Conservation (phyloP, 2,888 invertebrate genomes). For the Macrophya alboannulata region DNA sequence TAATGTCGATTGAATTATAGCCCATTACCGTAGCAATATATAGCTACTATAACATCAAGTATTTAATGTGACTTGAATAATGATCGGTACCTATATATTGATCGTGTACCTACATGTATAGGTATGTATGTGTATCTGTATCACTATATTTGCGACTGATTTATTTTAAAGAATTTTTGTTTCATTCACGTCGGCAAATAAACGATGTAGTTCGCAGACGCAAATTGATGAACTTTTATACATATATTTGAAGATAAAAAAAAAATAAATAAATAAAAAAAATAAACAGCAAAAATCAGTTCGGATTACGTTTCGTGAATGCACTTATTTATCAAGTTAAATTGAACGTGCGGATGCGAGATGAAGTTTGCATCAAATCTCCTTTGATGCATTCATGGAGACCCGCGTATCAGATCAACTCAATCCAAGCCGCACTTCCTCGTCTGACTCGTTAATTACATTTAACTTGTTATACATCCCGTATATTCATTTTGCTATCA, state of each 20-base stretch:
- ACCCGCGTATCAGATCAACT: slow-evolving; percentile 62
- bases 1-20: slow-evolving; percentile 52
- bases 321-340: slow-evolving; percentile 55
- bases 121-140: too few species aligned
- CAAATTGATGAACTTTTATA: slow-evolving; percentile 41
- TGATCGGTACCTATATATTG: slow-evolving; percentile 31
- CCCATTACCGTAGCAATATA: slow-evolving; percentile 44
- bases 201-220: not conserved
- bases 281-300: not conserved
- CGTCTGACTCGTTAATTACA: slow-evolving; percentile 67
- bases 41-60: slow-evolving; percentile 45
- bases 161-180: not conserved
- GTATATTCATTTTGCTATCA: slow-evolving; percentile 23
- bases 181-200: not conserved
- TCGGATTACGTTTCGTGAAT: slow-evolving; percentile 42
- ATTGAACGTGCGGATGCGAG: slow-evolving; percentile 50
- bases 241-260: not conserved
- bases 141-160: not conserved
- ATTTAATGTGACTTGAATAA: slow-evolving; percentile 53
- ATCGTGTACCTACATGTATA: slow-evolving; percentile 37
- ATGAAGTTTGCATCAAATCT: slow-evolving; percentile 55
- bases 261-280: not conserved
- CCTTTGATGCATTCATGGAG: slow-evolving; percentile 55
- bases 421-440: slow-evolving; percentile 65
- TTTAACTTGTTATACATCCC: slow-evolving; percentile 63